Conservation (phyloP, 1,140 invertebrate species). For the Drosophila ohnishii region DNA sequence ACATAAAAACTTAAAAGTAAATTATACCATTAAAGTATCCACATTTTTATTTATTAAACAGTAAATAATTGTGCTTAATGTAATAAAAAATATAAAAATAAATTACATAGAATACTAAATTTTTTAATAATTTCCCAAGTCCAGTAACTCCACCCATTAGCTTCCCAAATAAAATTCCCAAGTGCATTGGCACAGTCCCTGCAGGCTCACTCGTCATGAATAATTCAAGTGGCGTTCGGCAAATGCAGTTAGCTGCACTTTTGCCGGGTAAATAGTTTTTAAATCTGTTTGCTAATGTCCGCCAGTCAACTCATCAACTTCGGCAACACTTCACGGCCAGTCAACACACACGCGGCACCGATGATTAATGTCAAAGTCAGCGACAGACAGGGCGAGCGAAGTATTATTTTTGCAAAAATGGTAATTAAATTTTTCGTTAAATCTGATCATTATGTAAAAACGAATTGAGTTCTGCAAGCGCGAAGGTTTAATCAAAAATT, state of each 20-base stretch:
- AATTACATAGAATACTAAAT: neutral
- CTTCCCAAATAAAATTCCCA: neutral
- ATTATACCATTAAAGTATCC: neutral
- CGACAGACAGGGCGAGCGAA: slow-evolving; percentile 9
- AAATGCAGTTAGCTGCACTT: slow-evolving; percentile 51
- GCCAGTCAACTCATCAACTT: slow-evolving; percentile 35
- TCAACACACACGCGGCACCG: slow-evolving; percentile 14
- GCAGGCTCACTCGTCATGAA: slow-evolving; percentile 15
- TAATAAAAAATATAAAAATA: too few relatives aligned
- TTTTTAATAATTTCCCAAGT: neutral
- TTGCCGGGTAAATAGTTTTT: slow-evolving; percentile 37
- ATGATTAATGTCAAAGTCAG: slow-evolving; percentile 52
- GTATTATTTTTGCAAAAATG: slow-evolving; percentile 9
- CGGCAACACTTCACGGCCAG: slow-evolving; percentile 44
- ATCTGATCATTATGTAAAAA: slow-evolving; percentile 49
- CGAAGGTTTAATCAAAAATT: slow-evolving; percentile 59
- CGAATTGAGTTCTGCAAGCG: slow-evolving; percentile 33
- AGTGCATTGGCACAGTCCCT: slow-evolving; percentile 13
- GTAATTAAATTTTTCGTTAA: slow-evolving; percentile 46
- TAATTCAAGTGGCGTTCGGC: slow-evolving; percentile 35
- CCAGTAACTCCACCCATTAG: neutral
- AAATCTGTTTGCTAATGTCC: slow-evolving; percentile 42
- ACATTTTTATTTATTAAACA: neutral
- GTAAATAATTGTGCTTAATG: too few relatives aligned
- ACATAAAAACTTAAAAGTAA: neutral